Evolutionary conservation across 2,888 invertebrate species (phyloP).

Genomic region (Malacosoma neustria): DNA sequence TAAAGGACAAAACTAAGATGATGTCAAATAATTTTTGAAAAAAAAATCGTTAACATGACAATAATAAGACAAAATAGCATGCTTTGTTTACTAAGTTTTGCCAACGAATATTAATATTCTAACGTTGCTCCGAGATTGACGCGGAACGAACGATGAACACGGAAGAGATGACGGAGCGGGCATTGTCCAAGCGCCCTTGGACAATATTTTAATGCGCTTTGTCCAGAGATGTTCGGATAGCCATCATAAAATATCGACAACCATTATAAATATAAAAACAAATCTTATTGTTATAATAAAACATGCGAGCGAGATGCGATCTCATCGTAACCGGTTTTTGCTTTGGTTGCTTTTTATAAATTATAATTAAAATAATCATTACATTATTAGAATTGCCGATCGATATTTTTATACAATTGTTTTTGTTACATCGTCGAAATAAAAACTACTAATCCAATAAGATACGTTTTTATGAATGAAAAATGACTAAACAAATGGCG

Average conservation of each 20-base stretch:
- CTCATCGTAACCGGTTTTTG: slow-evolving; percentile 20
- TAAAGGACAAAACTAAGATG: too few relatives aligned
- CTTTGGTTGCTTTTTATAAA: slow-evolving; percentile 27
- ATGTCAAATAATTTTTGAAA: too few relatives aligned
- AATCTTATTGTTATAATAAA: too few relatives aligned
- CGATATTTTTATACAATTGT: slow-evolving; percentile 13
- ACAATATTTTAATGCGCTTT: slow-evolving; percentile 18
- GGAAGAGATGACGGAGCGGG: slow-evolving; percentile 47
- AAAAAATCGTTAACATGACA: too few relatives aligned
- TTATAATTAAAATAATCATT: slow-evolving; percentile 32
- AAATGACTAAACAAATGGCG: too few relatives aligned
- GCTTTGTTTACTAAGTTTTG: slow-evolving; percentile 20
- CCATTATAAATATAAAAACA: background rate
- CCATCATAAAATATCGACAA: background rate
- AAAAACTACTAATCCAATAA: too few relatives aligned
- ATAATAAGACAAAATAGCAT: slow-evolving; percentile 10
- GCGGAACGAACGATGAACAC: slow-evolving; percentile 59
- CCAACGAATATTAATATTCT: slow-evolving; percentile 63
- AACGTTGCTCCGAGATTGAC: slow-evolving; percentile 44
- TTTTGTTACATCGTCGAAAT: slow-evolving; percentile 12
- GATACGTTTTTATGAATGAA: too few relatives aligned
- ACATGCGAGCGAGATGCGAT: slow-evolving; percentile 16
- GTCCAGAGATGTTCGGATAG: slow-evolving; percentile 4
- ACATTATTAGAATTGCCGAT: slow-evolving; percentile 21
- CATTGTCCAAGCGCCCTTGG: slow-evolving; percentile 62